Evolutionary conservation across 2,888 invertebrate genomes (phyloP), one percentile per base, ranked within the genome.

Genomic region (Ligdia adustata): DNA sequence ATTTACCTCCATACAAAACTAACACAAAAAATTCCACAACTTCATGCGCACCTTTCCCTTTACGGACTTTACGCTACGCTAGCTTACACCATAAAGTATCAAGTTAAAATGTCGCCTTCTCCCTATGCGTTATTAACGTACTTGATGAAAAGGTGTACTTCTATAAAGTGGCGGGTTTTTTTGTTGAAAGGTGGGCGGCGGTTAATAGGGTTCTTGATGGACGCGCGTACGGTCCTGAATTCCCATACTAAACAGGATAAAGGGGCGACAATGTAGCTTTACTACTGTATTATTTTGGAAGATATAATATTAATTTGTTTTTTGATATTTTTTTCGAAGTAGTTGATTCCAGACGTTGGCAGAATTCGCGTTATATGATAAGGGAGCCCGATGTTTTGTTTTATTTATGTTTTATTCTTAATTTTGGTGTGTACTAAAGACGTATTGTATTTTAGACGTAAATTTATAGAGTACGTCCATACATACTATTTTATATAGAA

Each of bases 161-260:
- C 58, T 44, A 80, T 79, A 14, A 82, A 82, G 79, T 76, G 67
- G 22, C 22, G 54, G 22, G 65, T 73, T 82, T 64, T 47, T 66
- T 58, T 51, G 41, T 32, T 57, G 22, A 32, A 48, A 48, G 44
- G 50, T 42, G 29, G 49, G 51, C 31, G 52, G 43, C 27, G 60
- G 49, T 64, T 46, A 67, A 66, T 69, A 45, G 47, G 51, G 70
- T 73, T 59, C 58, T 76, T 80, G 66, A 78, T 86, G 75, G 66
- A 62, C 71, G 71, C 60, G 73, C 64, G 70, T 61, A 64, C 69
- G 72, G 69, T 67, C 71, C 67, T 69, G 69, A 75, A 88, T 89
- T 87, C 86, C 84, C 87, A 87, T 88, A 82, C 72, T 68, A 67
- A 66, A 73, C 79, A 80, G 79, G 81, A 82, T 77, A 79, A n/a